These are phyloP conservation scores for Aurelia aurita DNA, from an alignment of 30 jellyfish, hydroid and myxozoan genomes.

Conservation along the genomic window DNA sequence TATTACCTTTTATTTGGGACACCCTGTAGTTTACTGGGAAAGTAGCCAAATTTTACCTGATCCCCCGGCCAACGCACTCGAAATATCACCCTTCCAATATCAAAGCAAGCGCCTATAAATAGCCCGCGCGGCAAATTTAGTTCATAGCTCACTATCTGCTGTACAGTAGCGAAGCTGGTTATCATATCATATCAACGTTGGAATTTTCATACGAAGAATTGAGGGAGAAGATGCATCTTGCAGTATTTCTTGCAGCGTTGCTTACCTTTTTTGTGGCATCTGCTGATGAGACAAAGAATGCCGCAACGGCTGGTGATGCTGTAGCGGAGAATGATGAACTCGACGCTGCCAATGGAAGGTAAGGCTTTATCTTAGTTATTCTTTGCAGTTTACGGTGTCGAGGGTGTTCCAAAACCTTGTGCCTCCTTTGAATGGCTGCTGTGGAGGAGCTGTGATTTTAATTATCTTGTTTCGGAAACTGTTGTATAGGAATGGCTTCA, in stretches of 20 bases:
- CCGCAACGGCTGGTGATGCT: not conserved
- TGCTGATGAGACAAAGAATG: not conserved
- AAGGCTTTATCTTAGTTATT: not conserved
- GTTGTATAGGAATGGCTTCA: no score
- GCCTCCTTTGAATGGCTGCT: no score
- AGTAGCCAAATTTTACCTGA: not conserved
- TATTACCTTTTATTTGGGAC: no score
- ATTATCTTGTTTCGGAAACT: no score
- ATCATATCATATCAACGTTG: not conserved
- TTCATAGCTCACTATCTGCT: not conserved
- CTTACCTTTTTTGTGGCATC: slow-evolving; percentile 10
- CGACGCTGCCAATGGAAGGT: slow-evolving; percentile 14
- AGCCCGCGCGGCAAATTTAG: no score
- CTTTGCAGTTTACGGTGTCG: no score
- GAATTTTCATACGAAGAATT: not conserved
- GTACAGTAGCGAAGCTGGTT: no score
- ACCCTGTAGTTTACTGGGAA: no score
- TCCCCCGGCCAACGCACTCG: not conserved
- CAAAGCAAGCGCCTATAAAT: not conserved
- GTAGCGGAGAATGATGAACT: slow-evolving; percentile 25
- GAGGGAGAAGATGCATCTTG: slow-evolving; percentile 17
- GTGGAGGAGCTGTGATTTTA: no score
- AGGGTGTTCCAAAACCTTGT: no score
- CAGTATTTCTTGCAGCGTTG: slow-evolving; percentile 2
- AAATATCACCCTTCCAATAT: not conserved